Base-by-base conservation (phyloP, 2,113 vertebrate genomes). In the Spilogale gracilis region DNA sequence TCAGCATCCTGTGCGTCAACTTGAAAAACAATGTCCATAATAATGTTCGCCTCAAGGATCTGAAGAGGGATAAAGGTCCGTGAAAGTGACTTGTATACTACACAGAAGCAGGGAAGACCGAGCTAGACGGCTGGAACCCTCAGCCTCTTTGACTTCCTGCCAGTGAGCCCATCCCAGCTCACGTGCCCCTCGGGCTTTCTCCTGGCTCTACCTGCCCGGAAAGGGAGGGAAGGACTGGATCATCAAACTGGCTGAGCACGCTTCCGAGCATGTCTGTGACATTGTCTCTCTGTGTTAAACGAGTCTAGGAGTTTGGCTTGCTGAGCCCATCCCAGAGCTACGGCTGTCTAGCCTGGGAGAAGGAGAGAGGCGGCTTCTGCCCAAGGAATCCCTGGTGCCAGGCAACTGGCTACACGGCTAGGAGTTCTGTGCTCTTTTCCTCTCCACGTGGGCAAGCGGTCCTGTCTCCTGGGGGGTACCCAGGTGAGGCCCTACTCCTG, bases 261-360 rank as follows among this genome's bases (percentile, higher is more conserved):
- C 78, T 78, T 96, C 84, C 76, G 96, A 84, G 93, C 94, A 90
- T 0, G 30, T 17, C 81, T 2, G 12, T 43, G 94, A 84, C 85
- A 65, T 20, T 43, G 76, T 48, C 63, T 61, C 87, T 81, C 30
- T 60, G 89, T 76, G 79, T 92, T 74, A 95, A 87, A 97, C 20
- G n/a, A 69, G 91, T 96, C 86, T 92, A 81, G 88, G 96, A 94
- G 67, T 96, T 50, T 60, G 94, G 82, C 90, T 86, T 81, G 96
- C 84, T 67, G 17, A n/a, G 84, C 65, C 48, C 78, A 87, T 12
- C 45, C 74, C 79, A 89, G 80, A 81, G 45, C n/a, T 27, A 4
- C 25, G 67, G 76, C 74, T 56, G 52, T 76, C 54, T 83, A 54
- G 71, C 7, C 38, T 89, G 27, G 43, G 79, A 81, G 73, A 74